Conservation (phyloP, 2,888 invertebrate species). For the Acholoe squamosa region DNA sequence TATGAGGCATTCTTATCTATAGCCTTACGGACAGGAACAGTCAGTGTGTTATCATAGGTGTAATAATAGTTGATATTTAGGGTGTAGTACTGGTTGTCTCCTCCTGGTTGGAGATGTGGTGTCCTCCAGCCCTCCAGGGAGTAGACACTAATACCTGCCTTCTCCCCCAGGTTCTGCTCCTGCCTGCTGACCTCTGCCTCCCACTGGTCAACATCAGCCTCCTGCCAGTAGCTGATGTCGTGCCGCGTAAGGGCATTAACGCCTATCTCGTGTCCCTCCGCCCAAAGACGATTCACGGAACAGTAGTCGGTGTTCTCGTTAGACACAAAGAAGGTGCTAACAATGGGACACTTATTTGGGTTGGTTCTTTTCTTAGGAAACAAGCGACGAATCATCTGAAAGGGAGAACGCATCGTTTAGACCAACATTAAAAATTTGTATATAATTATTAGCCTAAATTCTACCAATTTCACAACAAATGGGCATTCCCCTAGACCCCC, state of each 20-base stretch:
- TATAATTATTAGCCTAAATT: no score
- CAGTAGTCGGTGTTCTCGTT: conserved; percentile 59
- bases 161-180: not conserved
- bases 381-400: conserved; percentile 27
- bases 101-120: conserved; percentile 1
- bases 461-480: no score
- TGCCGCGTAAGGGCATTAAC: conserved; percentile 4
- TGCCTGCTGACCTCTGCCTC: not conserved
- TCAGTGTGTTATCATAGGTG: not conserved
- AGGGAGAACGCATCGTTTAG: no score
- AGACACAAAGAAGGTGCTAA: conserved; percentile 37
- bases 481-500: no score
- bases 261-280: conserved; percentile 53
- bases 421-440: no score
- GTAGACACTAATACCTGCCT: conserved; percentile 28
- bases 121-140: conserved; percentile 22
- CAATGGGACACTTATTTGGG: conserved; percentile 52
- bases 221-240: conserved; percentile 32
- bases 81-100: conserved; percentile 28
- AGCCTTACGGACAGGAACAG: not conserved
- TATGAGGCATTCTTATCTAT: not conserved
- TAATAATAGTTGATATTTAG: not conserved
- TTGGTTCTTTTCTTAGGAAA: conserved; percentile 13
- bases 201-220: conserved; percentile 5
- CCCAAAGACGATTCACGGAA: not conserved